Base-by-base conservation (phyloP, 2,113 vertebrate species). In the Numida meleagris region DNA sequence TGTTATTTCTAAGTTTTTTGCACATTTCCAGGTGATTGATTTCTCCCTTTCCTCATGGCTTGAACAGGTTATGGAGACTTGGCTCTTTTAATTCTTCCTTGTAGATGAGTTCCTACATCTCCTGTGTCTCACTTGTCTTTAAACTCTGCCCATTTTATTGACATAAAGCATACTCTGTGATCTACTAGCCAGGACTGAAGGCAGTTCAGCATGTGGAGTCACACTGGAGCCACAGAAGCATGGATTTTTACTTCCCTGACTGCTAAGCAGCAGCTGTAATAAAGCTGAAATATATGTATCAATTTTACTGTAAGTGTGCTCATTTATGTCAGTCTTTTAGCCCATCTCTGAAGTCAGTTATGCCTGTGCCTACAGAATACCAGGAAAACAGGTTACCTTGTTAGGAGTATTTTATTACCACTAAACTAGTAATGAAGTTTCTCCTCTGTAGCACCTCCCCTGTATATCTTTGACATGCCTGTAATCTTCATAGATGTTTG, bases 391-490 rank as follows among this genome's bases (percentile, higher is more conserved):
- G 45, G 42, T 79, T 85, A 45, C 6, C 0, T 42, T 68, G 33
- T 79, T 91, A 91, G 63, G 40, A 42, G 24, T 74, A n/a, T 89
- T 91, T 92, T 88, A 91, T 79, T 89, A 76, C n/a, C 33, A 38
- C 63, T 66, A 33, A 83, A 85, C 58, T 31, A 63, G 33, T 80
- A 87, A 94, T 85, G 55, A 82, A 77, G 58, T 89, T 92, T 77
- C 45, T 79, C 16, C 24, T 91, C 33, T 55, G 6, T 29, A 53
- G 33, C 82, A 75, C 12, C 27, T 61, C 77, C 15, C 23, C 51
- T 67, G 55, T 46, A 23, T 58, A 48, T 61, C 58, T 92, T 84
- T 70, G 48, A 66, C 82, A 33, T 27, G 31, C 36, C 45, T 85
- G n/a, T 62, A 50, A 68, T 73, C 70, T 73, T 89, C 0, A 0